Evolutionary conservation across 2,113 vertebrate genomes (phyloP).

Genomic region (Leptosomus discolor): DNA sequence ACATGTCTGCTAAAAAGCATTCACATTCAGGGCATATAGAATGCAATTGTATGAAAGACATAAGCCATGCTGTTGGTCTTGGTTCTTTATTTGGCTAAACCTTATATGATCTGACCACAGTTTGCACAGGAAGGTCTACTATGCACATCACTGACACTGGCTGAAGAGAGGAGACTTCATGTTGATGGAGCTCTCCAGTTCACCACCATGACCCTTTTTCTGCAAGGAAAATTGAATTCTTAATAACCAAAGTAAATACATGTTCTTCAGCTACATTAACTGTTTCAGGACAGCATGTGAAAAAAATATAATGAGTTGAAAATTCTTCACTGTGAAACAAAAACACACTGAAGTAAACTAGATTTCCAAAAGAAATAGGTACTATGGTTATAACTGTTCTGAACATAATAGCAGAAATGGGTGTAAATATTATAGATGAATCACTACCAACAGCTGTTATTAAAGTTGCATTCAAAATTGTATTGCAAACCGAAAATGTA

Average conservation of each 20-base stretch:
- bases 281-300: background rate
- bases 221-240: background rate
- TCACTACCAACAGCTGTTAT: background rate
- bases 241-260: background rate
- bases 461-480: background rate
- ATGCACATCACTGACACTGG: accelerated
- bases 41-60: background rate
- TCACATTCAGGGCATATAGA: background rate
- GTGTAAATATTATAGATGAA: background rate
- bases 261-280: background rate
- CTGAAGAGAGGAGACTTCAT: background rate
- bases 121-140: background rate
- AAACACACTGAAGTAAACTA: background rate
- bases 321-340: background rate
- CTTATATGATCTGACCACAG: background rate
- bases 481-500: background rate
- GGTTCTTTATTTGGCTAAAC: background rate
- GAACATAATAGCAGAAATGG: background rate
- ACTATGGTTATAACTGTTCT: background rate
- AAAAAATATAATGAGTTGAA: background rate
- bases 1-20: background rate
- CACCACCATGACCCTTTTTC: background rate
- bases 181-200: background rate
- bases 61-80: background rate
- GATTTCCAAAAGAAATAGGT: background rate